phyloP scores from a whole-genome alignment of 1,140 invertebrate genomes.

The Pseudachorutes palmiensis region DNA sequence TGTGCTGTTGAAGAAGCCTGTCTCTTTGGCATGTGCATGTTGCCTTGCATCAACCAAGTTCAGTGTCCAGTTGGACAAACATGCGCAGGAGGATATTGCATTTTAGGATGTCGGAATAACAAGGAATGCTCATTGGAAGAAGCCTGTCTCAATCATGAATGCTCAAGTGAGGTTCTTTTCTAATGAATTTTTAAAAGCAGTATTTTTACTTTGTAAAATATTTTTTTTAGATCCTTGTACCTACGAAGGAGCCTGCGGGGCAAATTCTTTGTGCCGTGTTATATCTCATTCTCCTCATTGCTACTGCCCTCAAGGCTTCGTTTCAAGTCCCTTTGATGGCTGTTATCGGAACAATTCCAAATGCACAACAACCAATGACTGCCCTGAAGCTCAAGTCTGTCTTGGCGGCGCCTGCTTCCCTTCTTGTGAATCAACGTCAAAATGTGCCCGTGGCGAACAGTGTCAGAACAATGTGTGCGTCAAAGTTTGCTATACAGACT shows the following conservation, averaged over 20 bases:
- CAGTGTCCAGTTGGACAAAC: constrained; percentile 70
- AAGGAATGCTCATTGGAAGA: constrained; percentile 64
- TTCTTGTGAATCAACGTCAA: constrained; percentile 57
- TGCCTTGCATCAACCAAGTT: constrained; percentile 65
- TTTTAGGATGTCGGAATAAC: constrained; percentile 71
- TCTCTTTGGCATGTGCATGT: constrained; percentile 63
- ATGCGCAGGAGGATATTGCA: constrained; percentile 60
- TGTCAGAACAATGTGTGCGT: constrained; percentile 68
- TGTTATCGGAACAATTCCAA: constrained; percentile 64
- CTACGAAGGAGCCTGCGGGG: constrained; percentile 64
- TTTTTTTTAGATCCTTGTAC: constrained; percentile 59
- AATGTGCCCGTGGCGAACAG: constrained; percentile 72
- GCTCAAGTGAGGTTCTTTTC: constrained; percentile 45
- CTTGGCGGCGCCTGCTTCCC: constrained; percentile 63
- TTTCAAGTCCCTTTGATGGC: constrained; percentile 78
- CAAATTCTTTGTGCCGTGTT: constrained; percentile 70
- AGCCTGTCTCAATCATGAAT: constrained; percentile 73
- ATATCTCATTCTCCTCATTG: constrained; percentile 61
- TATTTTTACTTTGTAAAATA: no score
- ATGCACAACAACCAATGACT: constrained; percentile 57
- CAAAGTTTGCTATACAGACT: constrained; percentile 78
- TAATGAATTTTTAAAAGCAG: constrained; percentile 15
- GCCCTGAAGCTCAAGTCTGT: constrained; percentile 63
- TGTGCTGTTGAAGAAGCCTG: constrained; percentile 73
- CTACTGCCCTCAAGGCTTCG: constrained; percentile 71